Conservation (phyloP, 2,888 invertebrate species). For the Eueremaeus valkanovi region DNA sequence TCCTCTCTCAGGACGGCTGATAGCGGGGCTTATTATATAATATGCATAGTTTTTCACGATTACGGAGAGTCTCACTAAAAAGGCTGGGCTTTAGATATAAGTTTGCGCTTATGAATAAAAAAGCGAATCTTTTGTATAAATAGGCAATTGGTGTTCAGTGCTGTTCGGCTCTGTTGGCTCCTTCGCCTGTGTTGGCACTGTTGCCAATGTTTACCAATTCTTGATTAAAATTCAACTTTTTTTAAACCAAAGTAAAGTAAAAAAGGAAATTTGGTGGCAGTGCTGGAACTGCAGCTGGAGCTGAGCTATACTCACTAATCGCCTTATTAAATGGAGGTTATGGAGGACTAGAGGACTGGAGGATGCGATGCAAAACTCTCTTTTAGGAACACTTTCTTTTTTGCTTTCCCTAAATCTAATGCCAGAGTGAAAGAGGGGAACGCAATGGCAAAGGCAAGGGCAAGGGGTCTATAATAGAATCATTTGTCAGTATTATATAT, state of each 20-base stretch:
- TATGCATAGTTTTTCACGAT: slow-evolving; percentile 22
- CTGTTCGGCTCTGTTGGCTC: neutral
- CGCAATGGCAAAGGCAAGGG: too few species aligned
- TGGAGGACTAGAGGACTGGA: too few species aligned
- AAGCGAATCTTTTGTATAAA: slow-evolving; percentile 17
- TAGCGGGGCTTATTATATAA: slow-evolving; percentile 1
- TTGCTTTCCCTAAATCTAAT: too few species aligned
- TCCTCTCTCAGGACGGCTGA: neutral
- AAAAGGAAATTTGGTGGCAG: slow-evolving; percentile 15
- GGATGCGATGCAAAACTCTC: neutral
- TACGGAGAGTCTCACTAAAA: neutral
- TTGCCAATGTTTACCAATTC: neutral
- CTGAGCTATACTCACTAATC: slow-evolving; percentile 7
- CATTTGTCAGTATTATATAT: slow-evolving; percentile 37
- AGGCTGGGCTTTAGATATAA: slow-evolving; percentile 9
- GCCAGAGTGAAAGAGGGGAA: slow-evolving; percentile 2
- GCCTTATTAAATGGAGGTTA: slow-evolving; percentile 34
- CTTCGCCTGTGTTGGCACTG: neutral
- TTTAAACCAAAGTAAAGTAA: slow-evolving; percentile 3
- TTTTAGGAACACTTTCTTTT: slow-evolving; percentile 15
- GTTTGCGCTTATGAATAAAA: slow-evolving; percentile 16
- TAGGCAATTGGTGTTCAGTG: neutral
- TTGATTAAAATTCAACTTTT: neutral
- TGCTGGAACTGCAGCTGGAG: slow-evolving; percentile 2
- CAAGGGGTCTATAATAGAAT: slow-evolving; percentile 31